Conservation (phyloP, 2,888 invertebrate genomes). For the Mylabris sibirica region DNA sequence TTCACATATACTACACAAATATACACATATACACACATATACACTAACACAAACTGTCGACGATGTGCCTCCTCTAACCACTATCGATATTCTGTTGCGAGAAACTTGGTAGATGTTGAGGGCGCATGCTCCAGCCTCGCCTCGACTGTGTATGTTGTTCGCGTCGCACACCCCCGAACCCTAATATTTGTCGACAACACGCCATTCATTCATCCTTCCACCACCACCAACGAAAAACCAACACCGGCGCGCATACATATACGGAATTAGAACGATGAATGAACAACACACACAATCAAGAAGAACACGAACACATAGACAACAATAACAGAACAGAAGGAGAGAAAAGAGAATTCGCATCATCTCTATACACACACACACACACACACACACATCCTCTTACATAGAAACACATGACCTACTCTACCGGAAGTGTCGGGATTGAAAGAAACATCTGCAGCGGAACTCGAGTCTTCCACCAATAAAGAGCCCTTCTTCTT, state of each 20-base stretch:
- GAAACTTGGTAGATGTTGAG: constrained; percentile 66
- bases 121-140: constrained; percentile 64
- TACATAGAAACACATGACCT: constrained; percentile 30
- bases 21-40: too few species aligned
- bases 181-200: constrained; percentile 42
- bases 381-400: constrained; percentile 18
- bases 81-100: constrained; percentile 67
- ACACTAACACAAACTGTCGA: background rate
- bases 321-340: too few species aligned
- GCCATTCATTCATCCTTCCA: constrained; percentile 55
- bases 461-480: constrained; percentile 16
- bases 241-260: constrained; percentile 50
- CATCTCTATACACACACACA: constrained; percentile 40
- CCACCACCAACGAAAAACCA: constrained; percentile 55
- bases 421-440: constrained; percentile 45
- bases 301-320: background rate
- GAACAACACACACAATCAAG: constrained; percentile 40
- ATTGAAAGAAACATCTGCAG: constrained; percentile 30
- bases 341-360: constrained; percentile 45
- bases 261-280: constrained; percentile 58
- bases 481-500: background rate
- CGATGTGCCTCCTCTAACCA: constrained; percentile 67
- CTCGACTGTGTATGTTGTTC: constrained; percentile 58
- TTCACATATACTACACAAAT: too few species aligned
- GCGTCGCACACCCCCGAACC: constrained; percentile 34